phyloP scores from a whole-genome alignment of 2,888 invertebrate genomes.

The Drosophila picticornis region DNA sequence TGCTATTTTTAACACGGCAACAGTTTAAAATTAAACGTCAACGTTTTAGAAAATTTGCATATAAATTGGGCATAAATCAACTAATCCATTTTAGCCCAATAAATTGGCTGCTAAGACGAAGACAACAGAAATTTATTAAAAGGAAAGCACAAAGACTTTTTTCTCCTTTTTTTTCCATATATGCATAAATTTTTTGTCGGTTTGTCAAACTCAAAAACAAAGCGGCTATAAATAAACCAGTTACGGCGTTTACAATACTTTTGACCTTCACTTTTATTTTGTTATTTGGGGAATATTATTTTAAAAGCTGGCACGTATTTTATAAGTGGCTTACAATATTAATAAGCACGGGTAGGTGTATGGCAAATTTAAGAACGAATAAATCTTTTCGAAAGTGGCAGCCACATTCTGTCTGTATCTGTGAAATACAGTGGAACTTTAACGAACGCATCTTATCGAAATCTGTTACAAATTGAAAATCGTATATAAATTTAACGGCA shows the following conservation, averaged over 20 bases:
- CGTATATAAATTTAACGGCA: constrained; percentile 64
- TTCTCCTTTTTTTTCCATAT: constrained; percentile 1
- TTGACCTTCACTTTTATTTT: constrained; percentile 62
- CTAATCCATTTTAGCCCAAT: background rate
- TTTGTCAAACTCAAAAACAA: constrained; percentile 37
- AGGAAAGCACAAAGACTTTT: constrained; percentile 10
- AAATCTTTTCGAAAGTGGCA: background rate
- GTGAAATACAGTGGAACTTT: background rate
- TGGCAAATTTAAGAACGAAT: constrained; percentile 3
- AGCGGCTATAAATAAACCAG: constrained; percentile 62
- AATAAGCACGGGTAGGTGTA: constrained; percentile 5
- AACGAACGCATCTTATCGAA: background rate
- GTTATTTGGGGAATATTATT: constrained; percentile 20
- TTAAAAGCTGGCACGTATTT: constrained; percentile 42
- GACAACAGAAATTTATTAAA: background rate
- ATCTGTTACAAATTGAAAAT: constrained; percentile 56
- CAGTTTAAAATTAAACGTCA: background rate
- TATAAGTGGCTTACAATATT: constrained; percentile 15
- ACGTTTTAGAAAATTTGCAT: background rate
- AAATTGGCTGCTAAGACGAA: background rate
- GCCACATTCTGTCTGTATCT: background rate
- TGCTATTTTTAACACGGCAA: constrained; percentile 3
- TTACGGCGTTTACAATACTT: constrained; percentile 49
- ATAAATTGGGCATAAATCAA: background rate
- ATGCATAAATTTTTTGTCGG: background rate